These are phyloP conservation scores for Drosophila ohnishii DNA, from an alignment of 1,140 invertebrate species.

Conservation along the genomic window DNA sequence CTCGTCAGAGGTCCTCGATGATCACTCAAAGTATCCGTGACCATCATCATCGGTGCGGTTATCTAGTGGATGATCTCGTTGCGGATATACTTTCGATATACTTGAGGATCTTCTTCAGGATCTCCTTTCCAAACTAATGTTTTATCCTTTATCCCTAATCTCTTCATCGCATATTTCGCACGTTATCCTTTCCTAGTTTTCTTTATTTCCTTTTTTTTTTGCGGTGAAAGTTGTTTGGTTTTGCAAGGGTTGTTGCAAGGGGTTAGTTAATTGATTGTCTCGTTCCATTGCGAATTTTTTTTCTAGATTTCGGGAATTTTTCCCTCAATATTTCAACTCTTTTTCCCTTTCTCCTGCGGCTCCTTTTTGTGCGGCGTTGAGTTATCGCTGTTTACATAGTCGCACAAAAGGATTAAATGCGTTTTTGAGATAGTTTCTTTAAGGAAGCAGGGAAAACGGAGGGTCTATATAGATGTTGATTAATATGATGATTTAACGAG, in stretches of 20 bases:
- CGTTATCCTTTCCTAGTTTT: conserved; percentile 41
- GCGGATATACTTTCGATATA: neutral
- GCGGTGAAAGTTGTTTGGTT: conserved; percentile 70
- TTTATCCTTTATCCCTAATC: neutral
- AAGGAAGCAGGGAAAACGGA: neutral
- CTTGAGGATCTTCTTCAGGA: neutral
- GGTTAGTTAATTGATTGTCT: conserved; percentile 71
- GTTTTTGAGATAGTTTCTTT: conserved; percentile 56
- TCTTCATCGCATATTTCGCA: conserved; percentile 59
- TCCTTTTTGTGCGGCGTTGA: conserved; percentile 35
- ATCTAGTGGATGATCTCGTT: conserved; percentile 27
- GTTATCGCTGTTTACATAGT: conserved; percentile 76
- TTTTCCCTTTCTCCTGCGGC: conserved; percentile 46
- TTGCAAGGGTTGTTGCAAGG: conserved; percentile 19
- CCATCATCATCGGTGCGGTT: conserved; percentile 13
- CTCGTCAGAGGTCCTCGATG: conserved; percentile 22
- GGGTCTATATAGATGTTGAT: conserved; percentile 48
- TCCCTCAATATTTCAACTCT: conserved; percentile 73
- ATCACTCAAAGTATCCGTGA: conserved; percentile 51
- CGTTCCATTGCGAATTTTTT: conserved; percentile 44
- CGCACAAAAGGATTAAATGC: conserved; percentile 77
- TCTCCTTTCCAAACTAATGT: neutral
- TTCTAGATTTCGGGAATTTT: neutral
- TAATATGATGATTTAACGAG: conserved; percentile 73
- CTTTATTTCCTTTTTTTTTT: conserved; percentile 21